Evolutionary conservation across 2,888 invertebrate species (phyloP).

Genomic region (Drosophila fulvimacula): DNA sequence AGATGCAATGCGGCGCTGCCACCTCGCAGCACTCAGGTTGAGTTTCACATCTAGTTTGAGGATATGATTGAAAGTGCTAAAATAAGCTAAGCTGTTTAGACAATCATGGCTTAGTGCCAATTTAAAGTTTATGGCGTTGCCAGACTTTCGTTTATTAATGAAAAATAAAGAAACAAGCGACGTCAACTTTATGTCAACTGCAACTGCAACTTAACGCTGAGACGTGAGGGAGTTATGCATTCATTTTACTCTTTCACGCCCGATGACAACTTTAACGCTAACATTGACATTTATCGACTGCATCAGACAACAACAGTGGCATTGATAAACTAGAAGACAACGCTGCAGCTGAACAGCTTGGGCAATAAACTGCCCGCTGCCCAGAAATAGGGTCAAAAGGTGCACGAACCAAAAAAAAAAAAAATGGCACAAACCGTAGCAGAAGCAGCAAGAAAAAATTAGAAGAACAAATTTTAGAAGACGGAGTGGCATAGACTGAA

Average conservation of each 20-base stretch:
- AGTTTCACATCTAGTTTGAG: no score
- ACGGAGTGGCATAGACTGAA: background rate
- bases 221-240: background rate
- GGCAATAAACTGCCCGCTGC: conserved; percentile 40
- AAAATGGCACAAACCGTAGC: conserved; percentile 1
- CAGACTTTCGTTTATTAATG: background rate
- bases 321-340: conserved; percentile 9
- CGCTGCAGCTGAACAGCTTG: conserved; percentile 38
- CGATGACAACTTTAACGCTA: conserved; percentile 27
- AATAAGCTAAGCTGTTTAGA: background rate
- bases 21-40: background rate
- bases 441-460: background rate
- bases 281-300: conserved; percentile 57
- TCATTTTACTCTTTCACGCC: conserved; percentile 3
- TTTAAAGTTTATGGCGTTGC: conserved; percentile 1
- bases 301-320: conserved; percentile 13
- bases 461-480: background rate
- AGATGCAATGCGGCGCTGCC: background rate
- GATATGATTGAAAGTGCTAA: background rate
- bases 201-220: background rate
- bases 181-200: conserved; percentile 5
- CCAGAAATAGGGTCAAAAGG: conserved; percentile 9
- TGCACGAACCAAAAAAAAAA: background rate
- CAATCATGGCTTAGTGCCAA: background rate
- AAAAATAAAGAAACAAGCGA: background rate